A percentile compares a stretch with the other conserved stretches of the same genome.
phyloP scores from a whole-genome alignment of 2,797 vertebrate species.

The Taeniopygia guttata region DNA sequence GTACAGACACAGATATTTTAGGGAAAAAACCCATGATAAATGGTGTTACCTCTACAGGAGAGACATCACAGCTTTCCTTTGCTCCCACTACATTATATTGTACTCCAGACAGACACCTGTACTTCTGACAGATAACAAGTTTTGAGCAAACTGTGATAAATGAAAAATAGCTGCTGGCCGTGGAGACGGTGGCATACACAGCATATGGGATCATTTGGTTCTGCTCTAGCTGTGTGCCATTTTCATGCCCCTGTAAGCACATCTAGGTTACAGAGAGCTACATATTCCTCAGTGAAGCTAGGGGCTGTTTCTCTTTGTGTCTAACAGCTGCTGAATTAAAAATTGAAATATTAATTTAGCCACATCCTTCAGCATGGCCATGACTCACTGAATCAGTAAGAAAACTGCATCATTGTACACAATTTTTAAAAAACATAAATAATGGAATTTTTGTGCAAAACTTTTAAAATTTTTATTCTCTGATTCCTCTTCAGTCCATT shows the following conservation, averaged over 20 bases:
- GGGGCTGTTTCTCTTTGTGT: not conserved
- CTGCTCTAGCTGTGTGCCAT: not conserved
- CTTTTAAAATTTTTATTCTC: slow-evolving; percentile 35
- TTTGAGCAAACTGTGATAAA: not conserved
- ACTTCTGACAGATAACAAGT: not conserved
- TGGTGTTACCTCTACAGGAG: not conserved
- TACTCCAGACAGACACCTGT: not conserved
- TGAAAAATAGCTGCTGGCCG: not conserved
- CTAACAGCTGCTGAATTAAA: not conserved
- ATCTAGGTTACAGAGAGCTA: not conserved
- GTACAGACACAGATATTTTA: rapidly evolving
- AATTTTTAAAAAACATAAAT: not conserved
- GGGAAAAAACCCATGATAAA: not conserved
- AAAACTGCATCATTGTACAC: not conserved
- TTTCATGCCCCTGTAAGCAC: not conserved
- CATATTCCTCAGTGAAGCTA: not conserved
- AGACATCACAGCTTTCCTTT: not conserved
- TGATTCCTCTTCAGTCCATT: slow-evolving; percentile 15
- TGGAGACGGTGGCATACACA: not conserved
- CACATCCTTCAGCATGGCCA: not conserved
- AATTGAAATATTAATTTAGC: not conserved
- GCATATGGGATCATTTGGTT: not conserved
- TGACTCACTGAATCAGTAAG: not conserved
- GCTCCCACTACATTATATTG: not conserved
- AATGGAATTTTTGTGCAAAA: slow-evolving; percentile 33